phyloP scores from a whole-genome alignment of 2,888 invertebrate species.

The Lycia hirtaria region DNA sequence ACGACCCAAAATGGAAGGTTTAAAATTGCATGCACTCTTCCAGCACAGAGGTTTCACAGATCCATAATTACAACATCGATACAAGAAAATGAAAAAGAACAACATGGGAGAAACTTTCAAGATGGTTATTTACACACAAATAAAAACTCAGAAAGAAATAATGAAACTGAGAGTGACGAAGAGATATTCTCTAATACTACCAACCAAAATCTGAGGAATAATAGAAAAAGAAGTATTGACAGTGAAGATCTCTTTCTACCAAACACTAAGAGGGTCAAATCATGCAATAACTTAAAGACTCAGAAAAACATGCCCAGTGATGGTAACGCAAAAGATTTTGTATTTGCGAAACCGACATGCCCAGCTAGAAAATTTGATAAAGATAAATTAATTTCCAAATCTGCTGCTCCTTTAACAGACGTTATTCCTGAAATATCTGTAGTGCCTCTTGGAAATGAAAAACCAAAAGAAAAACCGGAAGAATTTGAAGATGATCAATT shows the following conservation, averaged over 20 bases:
- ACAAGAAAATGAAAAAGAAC: constrained; percentile 43
- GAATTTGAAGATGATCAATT: constrained; percentile 30
- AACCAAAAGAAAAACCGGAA: constrained; percentile 37
- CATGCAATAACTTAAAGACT: constrained; percentile 38
- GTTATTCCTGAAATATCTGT: constrained; percentile 23
- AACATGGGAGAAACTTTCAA: constrained; percentile 23
- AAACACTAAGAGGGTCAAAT: constrained; percentile 52
- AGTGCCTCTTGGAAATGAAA: constrained; percentile 8
- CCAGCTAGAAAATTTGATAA: constrained; percentile 55
- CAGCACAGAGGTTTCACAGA: constrained; percentile 67
- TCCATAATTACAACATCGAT: constrained; percentile 51
- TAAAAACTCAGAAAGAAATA: constrained; percentile 29
- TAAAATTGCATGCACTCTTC: constrained; percentile 58
- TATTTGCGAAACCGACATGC: constrained; percentile 62
- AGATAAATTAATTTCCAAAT: constrained; percentile 56
- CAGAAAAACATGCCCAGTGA: constrained; percentile 30
- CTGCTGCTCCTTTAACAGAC: constrained; percentile 45
- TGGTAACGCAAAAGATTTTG: constrained; percentile 51
- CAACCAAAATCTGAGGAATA: constrained; percentile 39
- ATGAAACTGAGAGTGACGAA: constrained; percentile 49
- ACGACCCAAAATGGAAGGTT: constrained; percentile 61
- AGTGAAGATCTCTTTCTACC: constrained; percentile 44
- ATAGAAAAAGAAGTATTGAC: constrained; percentile 49
- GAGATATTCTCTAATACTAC: constrained; percentile 56
- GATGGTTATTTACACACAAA: constrained; percentile 15